Conservation (phyloP, 2,797 vertebrate species). For the Lepilemur septentrionalis region DNA sequence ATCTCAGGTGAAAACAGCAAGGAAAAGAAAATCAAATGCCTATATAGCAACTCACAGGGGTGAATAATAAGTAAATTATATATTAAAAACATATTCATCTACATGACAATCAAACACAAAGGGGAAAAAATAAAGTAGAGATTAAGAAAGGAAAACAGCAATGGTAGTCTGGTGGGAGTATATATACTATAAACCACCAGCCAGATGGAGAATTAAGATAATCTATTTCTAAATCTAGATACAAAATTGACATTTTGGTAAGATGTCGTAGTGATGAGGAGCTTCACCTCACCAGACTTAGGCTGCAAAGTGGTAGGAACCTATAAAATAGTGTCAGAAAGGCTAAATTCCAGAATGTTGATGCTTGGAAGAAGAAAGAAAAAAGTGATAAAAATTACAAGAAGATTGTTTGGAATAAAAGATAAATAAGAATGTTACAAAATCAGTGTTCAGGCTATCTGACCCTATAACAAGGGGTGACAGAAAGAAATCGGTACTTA, state of each 20-base stretch:
- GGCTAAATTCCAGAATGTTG: background rate
- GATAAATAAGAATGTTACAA: background rate
- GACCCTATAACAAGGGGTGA: background rate
- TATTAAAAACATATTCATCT: background rate
- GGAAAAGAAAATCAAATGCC: background rate
- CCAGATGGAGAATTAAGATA: background rate
- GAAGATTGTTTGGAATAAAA: conserved; percentile 9
- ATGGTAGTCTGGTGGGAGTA: background rate
- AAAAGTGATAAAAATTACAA: background rate
- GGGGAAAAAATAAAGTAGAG: background rate
- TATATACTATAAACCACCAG: background rate
- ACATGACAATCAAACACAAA: background rate
- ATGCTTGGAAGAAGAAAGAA: background rate
- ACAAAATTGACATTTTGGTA: background rate
- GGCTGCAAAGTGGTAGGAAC: background rate
- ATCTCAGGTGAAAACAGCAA: background rate
- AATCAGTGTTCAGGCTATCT: background rate
- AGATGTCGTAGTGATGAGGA: background rate
- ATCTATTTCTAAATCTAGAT: background rate
- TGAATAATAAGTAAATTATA: background rate
- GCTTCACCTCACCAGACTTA: background rate
- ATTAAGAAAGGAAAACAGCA: background rate
- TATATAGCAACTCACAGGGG: background rate
- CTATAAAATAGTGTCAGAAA: background rate
- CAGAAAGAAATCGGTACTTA: background rate